Evolutionary conservation across 2,797 vertebrate genomes (phyloP).

Genomic region (Hylomyscus alleni): DNA sequence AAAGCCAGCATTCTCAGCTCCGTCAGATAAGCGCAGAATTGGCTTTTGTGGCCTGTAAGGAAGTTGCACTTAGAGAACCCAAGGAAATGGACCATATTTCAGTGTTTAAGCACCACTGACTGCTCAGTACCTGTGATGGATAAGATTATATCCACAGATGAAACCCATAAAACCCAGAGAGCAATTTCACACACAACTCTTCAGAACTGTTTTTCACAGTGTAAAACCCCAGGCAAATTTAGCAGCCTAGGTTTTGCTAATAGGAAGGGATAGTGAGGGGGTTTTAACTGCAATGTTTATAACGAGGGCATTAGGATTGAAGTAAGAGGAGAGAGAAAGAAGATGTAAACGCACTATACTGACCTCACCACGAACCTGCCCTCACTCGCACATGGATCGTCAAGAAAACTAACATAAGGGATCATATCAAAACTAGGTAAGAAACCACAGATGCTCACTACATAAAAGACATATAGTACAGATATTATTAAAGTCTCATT

Average conservation of each 20-base stretch:
- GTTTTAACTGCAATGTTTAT: not conserved
- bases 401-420: not conserved
- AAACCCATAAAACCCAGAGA: not conserved
- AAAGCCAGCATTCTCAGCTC: slow-evolving; percentile 69
- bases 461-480: not conserved
- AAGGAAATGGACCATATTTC: slow-evolving; percentile 82
- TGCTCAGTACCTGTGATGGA: not conserved
- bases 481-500: not conserved
- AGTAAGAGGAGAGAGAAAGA: not conserved
- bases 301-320: not conserved
- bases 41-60: slow-evolving; percentile 80
- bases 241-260: not conserved
- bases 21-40: slow-evolving; percentile 75
- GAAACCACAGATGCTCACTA: not conserved
- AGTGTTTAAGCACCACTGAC: slow-evolving; percentile 48
- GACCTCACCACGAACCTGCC: not conserved
- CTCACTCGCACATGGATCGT: rapidly evolving
- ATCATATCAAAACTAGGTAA: not conserved
- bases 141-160: slow-evolving; percentile 28
- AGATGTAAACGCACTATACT: rapidly evolving
- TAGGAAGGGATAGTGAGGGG: not conserved
- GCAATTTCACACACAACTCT: not conserved
- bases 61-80: slow-evolving; percentile 71
- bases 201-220: not conserved
- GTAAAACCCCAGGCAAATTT: not conserved